Base-by-base conservation (phyloP, 2,113 vertebrate species). In the Tenrec ecaudatus region DNA sequence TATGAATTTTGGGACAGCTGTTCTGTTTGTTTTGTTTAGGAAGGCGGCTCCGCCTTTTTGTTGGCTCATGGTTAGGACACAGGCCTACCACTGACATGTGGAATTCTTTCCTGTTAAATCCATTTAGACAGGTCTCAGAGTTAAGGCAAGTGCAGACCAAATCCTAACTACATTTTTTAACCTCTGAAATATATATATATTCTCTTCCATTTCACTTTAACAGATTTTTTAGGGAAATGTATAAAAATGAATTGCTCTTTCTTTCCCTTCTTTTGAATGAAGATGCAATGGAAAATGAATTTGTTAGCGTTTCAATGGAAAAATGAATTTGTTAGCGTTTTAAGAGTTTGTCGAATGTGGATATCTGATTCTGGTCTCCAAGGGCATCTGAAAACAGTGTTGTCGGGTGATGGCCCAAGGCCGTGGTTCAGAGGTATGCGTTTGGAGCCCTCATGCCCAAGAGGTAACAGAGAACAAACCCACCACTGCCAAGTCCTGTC, bases 381-480 rank as follows among this genome's bases (percentile, higher is more conserved):
- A 82, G 83, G 89, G 69, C 31, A 23, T 14, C 11, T 68, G 0
- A 0, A 53, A 75, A 96, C 2, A 9, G 47, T 36, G 57, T 53
- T 8, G 0, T 78, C 0, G 64, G 53, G 25, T 1, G 3, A 58
- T n/a, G 19, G 43, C 43, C 66, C 83, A 77, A 66, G 89, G 68
- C 83, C 86, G 94, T 0, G 0, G 40, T 95, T 93, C 47, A 36
- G 2, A 31, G 3, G 27, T 80, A 64, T 95, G 40, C 86, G 43
- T 76, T 14, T 93, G 94, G 93, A 86, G 2, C 0, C 14, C 71
- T 93, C 95, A 88, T 16, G 82, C 93, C 84, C 29, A 6, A 86
- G 85, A 85, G 78, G 91, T 97, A 97, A 96, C 82, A 95, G 96
- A 96, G 92, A 80, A 95, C 96, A 86, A 17, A 33, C 71, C 19